Conservation (phyloP, 2,113 vertebrate species). For the Columba janthina region DNA sequence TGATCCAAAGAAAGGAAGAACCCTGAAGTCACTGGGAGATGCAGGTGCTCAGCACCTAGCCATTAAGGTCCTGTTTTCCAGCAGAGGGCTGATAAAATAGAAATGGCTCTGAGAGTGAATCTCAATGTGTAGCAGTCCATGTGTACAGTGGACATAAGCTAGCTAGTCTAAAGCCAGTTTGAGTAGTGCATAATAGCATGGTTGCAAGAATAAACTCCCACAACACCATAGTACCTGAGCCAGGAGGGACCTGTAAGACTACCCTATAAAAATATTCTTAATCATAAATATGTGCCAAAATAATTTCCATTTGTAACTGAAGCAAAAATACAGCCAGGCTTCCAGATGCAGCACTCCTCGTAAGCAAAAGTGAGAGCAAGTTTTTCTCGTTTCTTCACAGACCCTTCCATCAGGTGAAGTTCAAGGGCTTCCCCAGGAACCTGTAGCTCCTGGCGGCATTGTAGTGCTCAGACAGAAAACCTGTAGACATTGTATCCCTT, state of each 20-base stretch:
- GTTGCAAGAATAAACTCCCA: background rate
- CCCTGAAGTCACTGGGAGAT: background rate
- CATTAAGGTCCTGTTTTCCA: background rate
- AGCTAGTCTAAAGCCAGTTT: background rate
- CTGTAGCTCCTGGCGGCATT: background rate
- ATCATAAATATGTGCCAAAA: background rate
- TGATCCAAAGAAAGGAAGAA: background rate
- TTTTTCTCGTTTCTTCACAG: conserved; percentile 3
- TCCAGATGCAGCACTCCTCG: background rate
- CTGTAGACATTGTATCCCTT: background rate
- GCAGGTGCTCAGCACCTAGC: background rate
- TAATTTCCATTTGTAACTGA: background rate
- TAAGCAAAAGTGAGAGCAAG: background rate
- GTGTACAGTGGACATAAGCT: background rate
- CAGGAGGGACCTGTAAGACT: background rate
- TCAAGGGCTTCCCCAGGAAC: background rate
- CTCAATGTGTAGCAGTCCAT: background rate
- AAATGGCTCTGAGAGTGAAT: background rate
- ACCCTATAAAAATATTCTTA: background rate
- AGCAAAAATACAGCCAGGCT: background rate
- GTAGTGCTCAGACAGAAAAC: background rate
- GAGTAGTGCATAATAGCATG: background rate
- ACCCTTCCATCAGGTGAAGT: background rate
- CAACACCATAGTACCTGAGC: background rate
- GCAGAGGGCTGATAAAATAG: background rate